These are phyloP conservation scores for Pseudopleuronectes americanus DNA, from an alignment of 2,797 vertebrate species.

Conservation along the genomic window DNA sequence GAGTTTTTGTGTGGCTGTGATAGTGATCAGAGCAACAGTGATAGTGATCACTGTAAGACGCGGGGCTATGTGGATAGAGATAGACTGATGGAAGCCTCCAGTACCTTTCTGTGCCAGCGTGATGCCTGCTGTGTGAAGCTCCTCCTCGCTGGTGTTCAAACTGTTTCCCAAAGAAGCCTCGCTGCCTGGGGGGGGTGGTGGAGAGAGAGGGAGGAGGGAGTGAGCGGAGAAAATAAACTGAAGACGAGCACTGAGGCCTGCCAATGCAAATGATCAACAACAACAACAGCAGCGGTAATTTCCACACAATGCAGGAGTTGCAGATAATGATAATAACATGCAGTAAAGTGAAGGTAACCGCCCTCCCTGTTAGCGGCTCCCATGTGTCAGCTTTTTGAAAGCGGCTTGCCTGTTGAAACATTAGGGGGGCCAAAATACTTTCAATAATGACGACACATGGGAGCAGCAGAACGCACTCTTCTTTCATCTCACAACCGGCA, in stretches of 20 bases:
- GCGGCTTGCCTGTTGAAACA: constrained; percentile 31
- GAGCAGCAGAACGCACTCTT: constrained; percentile 39
- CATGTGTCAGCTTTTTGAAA: constrained; percentile 46
- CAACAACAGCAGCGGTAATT: constrained; percentile 14
- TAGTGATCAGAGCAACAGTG: constrained; percentile 64
- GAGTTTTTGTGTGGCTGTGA: constrained; percentile 56
- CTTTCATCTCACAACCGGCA: constrained; percentile 61
- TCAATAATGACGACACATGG: constrained; percentile 68
- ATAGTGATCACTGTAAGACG: constrained; percentile 67
- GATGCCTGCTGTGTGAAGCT: constrained; percentile 82
- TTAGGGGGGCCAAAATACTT: constrained; percentile 55
- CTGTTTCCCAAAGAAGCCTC: constrained; percentile 84
- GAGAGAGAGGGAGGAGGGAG: constrained; percentile 1
- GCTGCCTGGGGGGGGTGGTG: constrained; percentile 73
- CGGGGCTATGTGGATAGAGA: constrained; percentile 63
- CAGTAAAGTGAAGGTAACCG: constrained; percentile 54
- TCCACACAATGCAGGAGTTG: constrained; percentile 33
- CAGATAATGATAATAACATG: constrained; percentile 38
- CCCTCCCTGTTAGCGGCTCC: constrained; percentile 43
- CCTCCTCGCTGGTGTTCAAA: constrained; percentile 85
- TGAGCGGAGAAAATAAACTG: constrained; percentile 47
- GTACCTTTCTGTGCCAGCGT: constrained; percentile 80
- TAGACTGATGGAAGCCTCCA: constrained; percentile 42
- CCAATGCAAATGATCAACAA: constrained; percentile 56
- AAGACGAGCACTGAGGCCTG: constrained; percentile 40